Base-by-base conservation (phyloP, 2,797 vertebrate species). In the Triplophysa bombifrons region DNA sequence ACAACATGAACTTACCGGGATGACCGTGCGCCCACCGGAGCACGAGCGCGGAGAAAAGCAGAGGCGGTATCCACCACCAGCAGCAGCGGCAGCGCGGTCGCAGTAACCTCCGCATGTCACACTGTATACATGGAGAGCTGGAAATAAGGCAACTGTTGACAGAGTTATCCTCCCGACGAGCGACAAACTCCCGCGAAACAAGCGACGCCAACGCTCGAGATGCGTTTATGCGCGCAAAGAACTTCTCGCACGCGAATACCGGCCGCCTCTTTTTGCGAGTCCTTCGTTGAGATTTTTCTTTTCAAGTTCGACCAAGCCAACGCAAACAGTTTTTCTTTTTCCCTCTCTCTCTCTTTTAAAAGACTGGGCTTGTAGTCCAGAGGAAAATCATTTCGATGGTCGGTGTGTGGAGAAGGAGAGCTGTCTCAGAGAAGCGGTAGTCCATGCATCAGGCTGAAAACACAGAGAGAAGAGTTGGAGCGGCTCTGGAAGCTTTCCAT, bases 81-180 rank as follows among this genome's bases (percentile, higher is more conserved):
- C 90, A 91, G 93, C 74, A 95, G 86, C 90, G 90, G 86, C 90
- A 90, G 93, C 94, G 94, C 93, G 94, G 93, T 93, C 92, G 94
- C 94, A 95, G 94, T 93, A 96, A 93, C 93, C 93, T 96, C 96
- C 95, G 94, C 97, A 98, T 98, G 94, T 94, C 93, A 90, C 92
- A 90, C 91, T 90, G 93, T 95, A 78, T 78, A 93, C 95, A 95
- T 96, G 93, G 93, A 93, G 94, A 76, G 80, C 87, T 80, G 61
- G 86, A 88, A 74, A 85, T 73, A 85, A 85, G 77, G 88, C 91
- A 94, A 95, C 94, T 95, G 94, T 92, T 94, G 93, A 91, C 82
- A 84, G 90, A 93, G 87, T 88, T 93, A 91, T 89, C 87, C 89
- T 86, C 87, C 76, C 69, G 87, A 51, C 67, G 82, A 78, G 84